Percentiles rank a stretch among this genome's conserved stretches.
These are phyloP conservation scores for Mimas tiliae DNA, from an alignment of 2,888 invertebrate species.

Conservation along the genomic window DNA sequence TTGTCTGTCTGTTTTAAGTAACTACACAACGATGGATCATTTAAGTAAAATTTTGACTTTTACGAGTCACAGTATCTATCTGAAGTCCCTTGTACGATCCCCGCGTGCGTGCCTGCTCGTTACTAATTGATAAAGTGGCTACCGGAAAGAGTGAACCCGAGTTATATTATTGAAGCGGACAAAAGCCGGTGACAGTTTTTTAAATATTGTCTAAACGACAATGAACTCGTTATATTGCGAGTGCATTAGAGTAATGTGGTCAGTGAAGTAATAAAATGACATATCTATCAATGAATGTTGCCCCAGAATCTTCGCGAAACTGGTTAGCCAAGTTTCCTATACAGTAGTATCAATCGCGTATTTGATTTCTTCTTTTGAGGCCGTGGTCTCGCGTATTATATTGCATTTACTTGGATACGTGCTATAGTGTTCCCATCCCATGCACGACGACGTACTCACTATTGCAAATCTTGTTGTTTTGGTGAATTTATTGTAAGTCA, in stretches of 20 bases:
- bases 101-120: conserved; percentile 12
- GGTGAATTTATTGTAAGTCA: too few species aligned
- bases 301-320: conserved; percentile 51
- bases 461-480: neutral
- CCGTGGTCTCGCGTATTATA: conserved; percentile 2
- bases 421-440: neutral
- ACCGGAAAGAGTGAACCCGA: conserved; percentile 39
- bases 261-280: neutral
- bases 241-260: conserved; percentile 40
- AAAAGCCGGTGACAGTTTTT: conserved; percentile 55
- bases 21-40: neutral
- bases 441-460: neutral
- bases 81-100: conserved; percentile 30
- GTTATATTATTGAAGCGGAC: conserved; percentile 45
- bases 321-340: conserved; percentile 49
- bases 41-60: neutral
- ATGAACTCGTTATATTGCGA: conserved; percentile 60
- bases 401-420: conserved; percentile 3
- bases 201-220: conserved; percentile 51
- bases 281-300: neutral
- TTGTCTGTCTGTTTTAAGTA: neutral
- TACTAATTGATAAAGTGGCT: conserved; percentile 72
- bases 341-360: conserved; percentile 32
- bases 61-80: neutral
- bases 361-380: conserved; percentile 25